Evolutionary conservation across 2,797 vertebrate genomes (phyloP).

Genomic region (Girardinus metallicus): DNA sequence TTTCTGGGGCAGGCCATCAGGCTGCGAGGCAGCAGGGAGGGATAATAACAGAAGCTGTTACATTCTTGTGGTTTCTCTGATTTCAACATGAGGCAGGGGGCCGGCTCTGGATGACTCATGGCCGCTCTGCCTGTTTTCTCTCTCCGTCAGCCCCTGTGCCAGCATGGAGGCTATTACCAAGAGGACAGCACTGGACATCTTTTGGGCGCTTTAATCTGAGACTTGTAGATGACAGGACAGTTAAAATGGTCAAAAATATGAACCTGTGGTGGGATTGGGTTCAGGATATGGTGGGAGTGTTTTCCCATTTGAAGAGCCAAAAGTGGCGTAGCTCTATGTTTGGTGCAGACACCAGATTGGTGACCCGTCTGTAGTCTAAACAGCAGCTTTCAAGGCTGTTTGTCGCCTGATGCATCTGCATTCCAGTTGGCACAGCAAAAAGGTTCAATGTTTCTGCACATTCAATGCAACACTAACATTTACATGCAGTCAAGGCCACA

Average conservation of each 20-base stretch:
- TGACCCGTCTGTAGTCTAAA: neutral
- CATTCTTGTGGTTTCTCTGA: constrained; percentile 82
- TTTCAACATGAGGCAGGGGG: constrained; percentile 76
- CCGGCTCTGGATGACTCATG: constrained; percentile 64
- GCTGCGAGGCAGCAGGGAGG: constrained; percentile 70
- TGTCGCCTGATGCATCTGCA: neutral
- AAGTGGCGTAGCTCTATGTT: constrained; percentile 12
- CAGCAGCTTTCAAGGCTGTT: constrained; percentile 1
- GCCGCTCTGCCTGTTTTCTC: constrained; percentile 37
- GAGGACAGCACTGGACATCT: constrained; percentile 61
- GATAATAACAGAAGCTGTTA: constrained; percentile 81
- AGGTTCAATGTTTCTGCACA: neutral
- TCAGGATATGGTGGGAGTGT: constrained; percentile 5
- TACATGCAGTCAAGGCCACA: neutral
- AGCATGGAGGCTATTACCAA: constrained; percentile 44
- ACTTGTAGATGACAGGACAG: constrained; percentile 35
- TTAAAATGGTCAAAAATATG: constrained; percentile 36
- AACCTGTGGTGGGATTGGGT: constrained; percentile 41
- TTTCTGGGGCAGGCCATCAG: constrained; percentile 71
- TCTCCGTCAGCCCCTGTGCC: constrained; percentile 34
- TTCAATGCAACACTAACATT: neutral
- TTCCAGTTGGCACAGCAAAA: neutral
- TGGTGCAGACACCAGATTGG: constrained; percentile 2
- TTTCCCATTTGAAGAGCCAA: neutral
- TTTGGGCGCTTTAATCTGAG: constrained; percentile 53